Evolutionary conservation across 2,888 invertebrate genomes (phyloP).

Genomic region (Schizotus pectinicornis): DNA sequence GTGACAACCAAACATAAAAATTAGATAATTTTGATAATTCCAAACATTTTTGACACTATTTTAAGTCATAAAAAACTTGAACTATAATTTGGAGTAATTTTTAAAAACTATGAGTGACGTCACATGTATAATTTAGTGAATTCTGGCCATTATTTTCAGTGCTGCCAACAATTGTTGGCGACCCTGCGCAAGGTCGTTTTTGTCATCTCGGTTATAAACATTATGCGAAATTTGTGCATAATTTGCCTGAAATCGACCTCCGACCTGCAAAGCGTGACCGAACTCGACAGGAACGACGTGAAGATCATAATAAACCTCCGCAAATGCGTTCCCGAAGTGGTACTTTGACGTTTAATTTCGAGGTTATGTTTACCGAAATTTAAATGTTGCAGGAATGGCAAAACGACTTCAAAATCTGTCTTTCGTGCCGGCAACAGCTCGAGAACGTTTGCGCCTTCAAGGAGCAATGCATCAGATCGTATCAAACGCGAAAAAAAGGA

Average conservation of each 20-base stretch:
- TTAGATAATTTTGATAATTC: no score
- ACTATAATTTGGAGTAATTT: no score
- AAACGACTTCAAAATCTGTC: constrained; percentile 39
- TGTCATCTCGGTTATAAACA: constrained; percentile 4
- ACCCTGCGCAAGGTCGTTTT: not conserved
- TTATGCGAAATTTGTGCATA: constrained; percentile 33
- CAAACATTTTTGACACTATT: no score
- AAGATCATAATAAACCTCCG: constrained; percentile 39
- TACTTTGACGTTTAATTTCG: constrained; percentile 29
- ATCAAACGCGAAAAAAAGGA: constrained; percentile 27
- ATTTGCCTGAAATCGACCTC: constrained; percentile 35
- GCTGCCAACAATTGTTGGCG: no score
- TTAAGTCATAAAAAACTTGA: no score
- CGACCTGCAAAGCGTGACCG: constrained; percentile 33
- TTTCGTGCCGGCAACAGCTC: constrained; percentile 40
- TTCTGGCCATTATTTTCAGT: no score
- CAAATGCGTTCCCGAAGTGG: constrained; percentile 48
- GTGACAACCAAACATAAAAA: no score
- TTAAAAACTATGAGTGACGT: no score
- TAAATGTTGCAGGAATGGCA: constrained; percentile 43
- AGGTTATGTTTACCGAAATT: constrained; percentile 14
- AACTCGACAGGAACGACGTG: constrained; percentile 31
- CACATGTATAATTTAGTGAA: no score
- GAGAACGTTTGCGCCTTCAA: constrained; percentile 44
- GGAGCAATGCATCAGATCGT: constrained; percentile 44